Percentiles rank a stretch among this genome's conserved stretches.
These are phyloP conservation scores for Holacanthus passer DNA, from an alignment of 2,113 vertebrate genomes.

Conservation along the genomic window DNA sequence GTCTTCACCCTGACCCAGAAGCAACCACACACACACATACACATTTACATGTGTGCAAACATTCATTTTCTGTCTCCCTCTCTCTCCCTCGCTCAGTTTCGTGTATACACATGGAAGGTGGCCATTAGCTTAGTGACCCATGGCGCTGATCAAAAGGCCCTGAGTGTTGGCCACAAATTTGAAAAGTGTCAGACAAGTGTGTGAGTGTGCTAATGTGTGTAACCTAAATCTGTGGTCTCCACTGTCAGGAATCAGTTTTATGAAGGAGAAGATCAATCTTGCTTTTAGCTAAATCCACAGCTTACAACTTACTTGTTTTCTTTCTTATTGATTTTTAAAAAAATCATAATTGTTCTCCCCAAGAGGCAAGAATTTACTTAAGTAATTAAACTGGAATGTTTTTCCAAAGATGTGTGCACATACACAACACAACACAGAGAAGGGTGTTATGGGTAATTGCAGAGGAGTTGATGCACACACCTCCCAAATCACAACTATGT, in stretches of 20 bases:
- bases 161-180: slow-evolving; percentile 46
- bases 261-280: not conserved
- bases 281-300: not conserved
- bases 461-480: not conserved
- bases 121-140: slow-evolving; percentile 57
- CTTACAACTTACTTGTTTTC: not conserved
- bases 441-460: not conserved
- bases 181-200: slow-evolving; percentile 37
- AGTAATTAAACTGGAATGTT: not conserved
- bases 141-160: slow-evolving; percentile 52
- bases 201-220: not conserved
- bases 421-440: not conserved
- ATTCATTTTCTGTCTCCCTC: slow-evolving; percentile 42
- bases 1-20: slow-evolving; percentile 72
- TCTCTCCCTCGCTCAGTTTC: slow-evolving; percentile 14
- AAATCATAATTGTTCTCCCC: not conserved
- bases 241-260: not conserved
- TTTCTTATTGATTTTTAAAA: not conserved
- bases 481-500: not conserved
- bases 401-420: not conserved
- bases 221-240: not conserved
- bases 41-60: slow-evolving; percentile 49
- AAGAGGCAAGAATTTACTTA: not conserved
- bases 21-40: slow-evolving; percentile 43
- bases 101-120: slow-evolving; percentile 45